These are phyloP conservation scores for Lithobius niger DNA, from an alignment of 1,140 invertebrate species.

Conservation along the genomic window DNA sequence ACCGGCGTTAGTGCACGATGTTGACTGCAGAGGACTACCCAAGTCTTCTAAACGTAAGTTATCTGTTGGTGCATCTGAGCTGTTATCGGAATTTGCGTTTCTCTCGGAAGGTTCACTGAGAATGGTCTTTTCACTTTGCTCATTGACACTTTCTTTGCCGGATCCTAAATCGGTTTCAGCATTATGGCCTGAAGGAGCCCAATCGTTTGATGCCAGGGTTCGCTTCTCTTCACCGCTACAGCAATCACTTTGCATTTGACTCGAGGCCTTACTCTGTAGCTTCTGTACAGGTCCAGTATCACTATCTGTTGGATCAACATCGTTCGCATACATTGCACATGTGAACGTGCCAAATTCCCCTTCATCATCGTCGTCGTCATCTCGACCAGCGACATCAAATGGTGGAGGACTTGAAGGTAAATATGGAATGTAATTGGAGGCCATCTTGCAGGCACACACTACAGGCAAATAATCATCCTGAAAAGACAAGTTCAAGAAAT, in stretches of 20 bases:
- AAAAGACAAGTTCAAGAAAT: no score
- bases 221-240: neutral
- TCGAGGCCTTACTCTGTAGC: neutral
- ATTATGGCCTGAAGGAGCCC: neutral
- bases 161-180: neutral
- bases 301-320: neutral
- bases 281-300: neutral
- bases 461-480: no score
- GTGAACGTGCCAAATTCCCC: slow-evolving; percentile 3
- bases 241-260: neutral
- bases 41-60: no score
- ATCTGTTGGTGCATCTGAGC: no score
- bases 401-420: slow-evolving; percentile 9
- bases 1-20: no score
- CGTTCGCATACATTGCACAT: neutral
- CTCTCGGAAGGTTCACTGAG: neutral
- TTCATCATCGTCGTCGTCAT: slow-evolving; percentile 6
- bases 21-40: no score
- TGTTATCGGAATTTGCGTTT: neutral
- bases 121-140: neutral
- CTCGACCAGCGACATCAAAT: neutral
- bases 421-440: slow-evolving; percentile 1
- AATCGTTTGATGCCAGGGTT: neutral
- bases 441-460: no score
- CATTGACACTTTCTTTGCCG: neutral